These are phyloP conservation scores for Dipodomys ordii DNA, from an alignment of 2,113 vertebrate species.

Conservation along the genomic window DNA sequence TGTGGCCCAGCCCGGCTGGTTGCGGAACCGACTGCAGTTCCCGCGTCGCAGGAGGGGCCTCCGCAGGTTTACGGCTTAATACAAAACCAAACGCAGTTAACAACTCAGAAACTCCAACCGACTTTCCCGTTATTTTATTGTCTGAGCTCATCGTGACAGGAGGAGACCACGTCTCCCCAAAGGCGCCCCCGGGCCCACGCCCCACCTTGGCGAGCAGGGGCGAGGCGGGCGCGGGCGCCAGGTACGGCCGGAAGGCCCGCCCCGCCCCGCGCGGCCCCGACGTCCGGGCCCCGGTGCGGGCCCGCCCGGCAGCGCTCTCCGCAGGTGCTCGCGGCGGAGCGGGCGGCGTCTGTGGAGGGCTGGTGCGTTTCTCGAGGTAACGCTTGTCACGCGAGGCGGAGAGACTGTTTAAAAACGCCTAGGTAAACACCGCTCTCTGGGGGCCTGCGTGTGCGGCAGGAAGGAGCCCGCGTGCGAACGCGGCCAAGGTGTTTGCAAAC, in stretches of 20 bases:
- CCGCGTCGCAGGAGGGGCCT: too few species aligned
- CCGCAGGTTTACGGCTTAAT: constrained; percentile 78
- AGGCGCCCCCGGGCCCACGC: constrained; percentile 55
- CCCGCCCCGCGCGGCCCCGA: background rate
- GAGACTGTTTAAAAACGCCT: constrained; percentile 76
- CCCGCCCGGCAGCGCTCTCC: too few species aligned
- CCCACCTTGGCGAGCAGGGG: constrained; percentile 62
- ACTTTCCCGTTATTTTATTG: constrained; percentile 90
- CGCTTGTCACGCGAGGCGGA: constrained; percentile 84
- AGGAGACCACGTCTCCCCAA: constrained; percentile 79
- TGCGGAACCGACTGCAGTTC: constrained; percentile 89
- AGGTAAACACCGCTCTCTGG: constrained; percentile 87
- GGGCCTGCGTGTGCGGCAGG: constrained; percentile 58
- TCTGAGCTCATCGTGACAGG: constrained; percentile 86
- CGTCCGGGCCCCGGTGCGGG: too few species aligned
- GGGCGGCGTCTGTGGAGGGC: constrained; percentile 81
- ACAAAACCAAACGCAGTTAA: constrained; percentile 89
- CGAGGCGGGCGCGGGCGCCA: background rate
- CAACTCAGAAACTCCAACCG: constrained; percentile 86
- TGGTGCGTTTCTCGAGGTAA: constrained; percentile 86
- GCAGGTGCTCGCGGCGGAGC: constrained; percentile 14
- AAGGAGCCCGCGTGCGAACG: background rate
- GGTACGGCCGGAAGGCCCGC: background rate
- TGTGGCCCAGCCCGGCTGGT: constrained; percentile 88
- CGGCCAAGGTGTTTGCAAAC: constrained; percentile 54